Base-by-base conservation (phyloP, 2,888 invertebrate species). In the Tetragonula carbonaria region DNA sequence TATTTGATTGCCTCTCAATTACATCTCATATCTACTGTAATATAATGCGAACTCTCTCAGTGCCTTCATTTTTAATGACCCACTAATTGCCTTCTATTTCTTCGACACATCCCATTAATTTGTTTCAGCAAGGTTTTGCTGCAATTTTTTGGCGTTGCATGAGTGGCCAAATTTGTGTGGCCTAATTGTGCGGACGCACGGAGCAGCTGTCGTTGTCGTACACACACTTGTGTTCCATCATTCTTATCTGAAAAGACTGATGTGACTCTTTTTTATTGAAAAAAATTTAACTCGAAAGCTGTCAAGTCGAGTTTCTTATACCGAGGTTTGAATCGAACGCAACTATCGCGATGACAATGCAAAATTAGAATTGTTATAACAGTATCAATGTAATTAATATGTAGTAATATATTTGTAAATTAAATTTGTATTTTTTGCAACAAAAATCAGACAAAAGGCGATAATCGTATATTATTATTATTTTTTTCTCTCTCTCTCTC, bases 111-210 rank as follows among this genome's bases (percentile, higher is more conserved):
- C 89, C 82, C 82, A 90, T 92, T 91, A 92, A 92, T 93, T 93
- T 92, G 86, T 94, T 94, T 93, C 94, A 94, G 94, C 93, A 90
- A 91, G 91, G 91, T 92, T 92, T 91, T 90, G 91, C 92, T 92
- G 92, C 94, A 92, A 93, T 93, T 93, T 92, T 93, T 94, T 93
- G 93, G 92, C 93, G 93, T 93, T 94, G 94, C 94, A 94, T 94
- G 94, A 92, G 89, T 86, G 91, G 91, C 90, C 93, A 88, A 75
- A 91, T 91, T 79, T 93, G 92, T 93, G 93, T 93, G 93, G 92
- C 90, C 92, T 93, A 90, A 93, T 89, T 94, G 93, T 94, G 93
- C 93, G 93, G 92, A 92, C 93, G 90, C 94, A 93, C 93, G 94
- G 94, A 94, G 94, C 94, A 94, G 94, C 92, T 93, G 91, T 94